These are phyloP conservation scores for Vulpes vulpes DNA, from an alignment of 2,113 vertebrate species.

Conservation along the genomic window DNA sequence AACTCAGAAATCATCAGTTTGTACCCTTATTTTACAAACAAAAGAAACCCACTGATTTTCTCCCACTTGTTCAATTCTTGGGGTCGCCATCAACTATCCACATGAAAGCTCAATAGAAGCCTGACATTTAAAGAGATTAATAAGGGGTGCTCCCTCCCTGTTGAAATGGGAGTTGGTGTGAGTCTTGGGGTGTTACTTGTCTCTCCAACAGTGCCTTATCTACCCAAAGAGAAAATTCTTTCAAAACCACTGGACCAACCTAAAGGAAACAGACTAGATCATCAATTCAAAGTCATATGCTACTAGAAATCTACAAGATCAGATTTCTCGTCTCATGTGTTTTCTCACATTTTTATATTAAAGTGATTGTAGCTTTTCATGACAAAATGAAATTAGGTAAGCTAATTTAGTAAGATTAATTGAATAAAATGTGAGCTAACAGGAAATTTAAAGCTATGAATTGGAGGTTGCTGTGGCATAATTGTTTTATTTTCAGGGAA, in stretches of 20 bases:
- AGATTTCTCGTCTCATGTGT: background rate
- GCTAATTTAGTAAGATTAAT: background rate
- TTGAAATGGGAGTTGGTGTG: background rate
- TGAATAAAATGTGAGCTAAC: constrained; percentile 29
- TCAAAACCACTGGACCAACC: background rate
- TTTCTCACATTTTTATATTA: constrained; percentile 7
- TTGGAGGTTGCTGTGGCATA: background rate
- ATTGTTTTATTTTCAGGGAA: background rate
- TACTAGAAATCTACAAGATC: background rate
- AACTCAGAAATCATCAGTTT: background rate
- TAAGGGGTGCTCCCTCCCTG: background rate
- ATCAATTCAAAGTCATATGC: background rate
- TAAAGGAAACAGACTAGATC: background rate
- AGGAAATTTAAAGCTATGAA: constrained; percentile 16
- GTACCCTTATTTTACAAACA: background rate
- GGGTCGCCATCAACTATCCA: background rate
- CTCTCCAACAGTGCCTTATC: background rate
- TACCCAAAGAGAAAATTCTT: background rate
- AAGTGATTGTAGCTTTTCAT: constrained; percentile 30
- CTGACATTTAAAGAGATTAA: background rate
- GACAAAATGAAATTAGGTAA: constrained; percentile 18
- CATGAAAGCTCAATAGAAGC: background rate
- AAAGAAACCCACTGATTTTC: background rate
- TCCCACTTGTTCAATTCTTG: background rate
- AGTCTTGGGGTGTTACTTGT: accelerated